Percentiles rank a stretch among this genome's conserved stretches.
These are phyloP conservation scores for Edolisoma coerulescens DNA, from an alignment of 2,113 vertebrate species.

Conservation along the genomic window DNA sequence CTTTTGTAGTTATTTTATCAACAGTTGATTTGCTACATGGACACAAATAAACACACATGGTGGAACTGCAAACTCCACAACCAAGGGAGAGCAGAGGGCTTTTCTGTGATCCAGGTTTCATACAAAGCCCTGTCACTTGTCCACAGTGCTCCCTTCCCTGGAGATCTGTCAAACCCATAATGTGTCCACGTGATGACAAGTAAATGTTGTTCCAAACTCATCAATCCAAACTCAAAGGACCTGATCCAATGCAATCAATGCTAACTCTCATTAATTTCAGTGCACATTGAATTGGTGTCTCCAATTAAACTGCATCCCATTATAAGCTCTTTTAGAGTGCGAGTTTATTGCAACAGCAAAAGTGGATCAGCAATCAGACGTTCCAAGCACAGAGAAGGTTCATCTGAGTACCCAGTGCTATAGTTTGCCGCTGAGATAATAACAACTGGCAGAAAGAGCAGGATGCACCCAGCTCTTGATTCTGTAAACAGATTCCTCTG, in stretches of 20 bases:
- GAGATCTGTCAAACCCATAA: neutral
- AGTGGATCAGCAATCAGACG: neutral
- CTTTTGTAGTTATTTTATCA: neutral
- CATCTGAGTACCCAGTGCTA: neutral
- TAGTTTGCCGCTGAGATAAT: neutral
- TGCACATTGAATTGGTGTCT: accelerated
- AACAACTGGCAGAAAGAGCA: neutral
- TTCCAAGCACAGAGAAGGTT: neutral
- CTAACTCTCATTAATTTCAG: neutral
- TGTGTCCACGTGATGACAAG: neutral
- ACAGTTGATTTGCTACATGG: neutral
- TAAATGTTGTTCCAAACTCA: neutral
- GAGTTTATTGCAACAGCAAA: neutral
- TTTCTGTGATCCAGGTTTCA: neutral
- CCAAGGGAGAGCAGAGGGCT: neutral
- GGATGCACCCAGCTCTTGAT: neutral
- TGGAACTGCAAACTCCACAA: neutral
- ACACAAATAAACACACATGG: neutral
- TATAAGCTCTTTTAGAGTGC: neutral
- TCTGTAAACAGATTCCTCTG: neutral
- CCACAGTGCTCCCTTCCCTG: neutral
- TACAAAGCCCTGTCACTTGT: accelerated
- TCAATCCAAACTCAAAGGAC: neutral
- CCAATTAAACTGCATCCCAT: neutral
- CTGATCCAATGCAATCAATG: neutral